Evolutionary conservation across 2,113 vertebrate genomes (phyloP).

Genomic region (Oenanthe oenanthe): DNA sequence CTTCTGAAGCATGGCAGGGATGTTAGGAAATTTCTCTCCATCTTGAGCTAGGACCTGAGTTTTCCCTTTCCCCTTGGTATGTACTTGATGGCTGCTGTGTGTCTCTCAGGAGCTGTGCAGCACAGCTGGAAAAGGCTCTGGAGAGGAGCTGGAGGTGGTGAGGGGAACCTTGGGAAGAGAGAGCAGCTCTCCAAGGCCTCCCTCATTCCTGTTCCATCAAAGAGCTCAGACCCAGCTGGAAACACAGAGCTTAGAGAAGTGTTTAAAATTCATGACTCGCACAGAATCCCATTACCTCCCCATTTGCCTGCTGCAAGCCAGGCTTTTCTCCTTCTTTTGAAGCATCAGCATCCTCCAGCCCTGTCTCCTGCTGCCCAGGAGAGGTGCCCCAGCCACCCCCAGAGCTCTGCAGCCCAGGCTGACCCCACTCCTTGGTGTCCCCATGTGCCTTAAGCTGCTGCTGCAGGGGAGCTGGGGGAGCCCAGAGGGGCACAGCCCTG

Average conservation of each 20-base stretch:
- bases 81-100: background rate
- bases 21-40: background rate
- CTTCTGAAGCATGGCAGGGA: background rate
- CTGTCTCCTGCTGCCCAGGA: constrained; percentile 2
- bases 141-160: background rate
- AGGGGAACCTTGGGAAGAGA: background rate
- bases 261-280: constrained; percentile 67
- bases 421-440: background rate
- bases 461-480: background rate
- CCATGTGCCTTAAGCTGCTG: background rate
- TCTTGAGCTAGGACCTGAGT: background rate
- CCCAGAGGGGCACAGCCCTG: background rate
- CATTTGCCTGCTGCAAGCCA: constrained; percentile 19
- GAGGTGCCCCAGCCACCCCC: background rate
- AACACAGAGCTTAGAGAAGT: background rate
- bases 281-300: constrained; percentile 53
- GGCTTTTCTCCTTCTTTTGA: background rate
- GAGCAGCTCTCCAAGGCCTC: background rate
- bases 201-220: background rate
- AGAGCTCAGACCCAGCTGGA: constrained; percentile 39
- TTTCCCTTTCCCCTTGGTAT: background rate
- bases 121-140: background rate
- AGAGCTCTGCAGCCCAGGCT: background rate
- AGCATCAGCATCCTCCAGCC: background rate
- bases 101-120: background rate